phyloP scores from a whole-genome alignment of 2,888 invertebrate genomes.

The Thereva unica region DNA sequence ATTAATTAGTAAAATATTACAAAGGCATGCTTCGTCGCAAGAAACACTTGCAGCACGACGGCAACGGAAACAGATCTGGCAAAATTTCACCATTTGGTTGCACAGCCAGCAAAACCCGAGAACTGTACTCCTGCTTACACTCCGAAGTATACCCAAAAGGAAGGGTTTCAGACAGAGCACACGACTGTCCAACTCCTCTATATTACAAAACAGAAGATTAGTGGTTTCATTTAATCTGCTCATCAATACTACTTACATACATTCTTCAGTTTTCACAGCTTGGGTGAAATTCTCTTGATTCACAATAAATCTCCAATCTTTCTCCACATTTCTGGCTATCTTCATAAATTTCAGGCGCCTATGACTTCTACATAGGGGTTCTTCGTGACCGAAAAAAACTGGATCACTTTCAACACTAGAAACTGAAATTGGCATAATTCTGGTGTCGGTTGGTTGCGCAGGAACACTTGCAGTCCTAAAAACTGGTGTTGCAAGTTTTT shows the following conservation, averaged over 20 bases:
- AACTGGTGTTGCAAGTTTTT: no score
- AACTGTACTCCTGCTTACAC: constrained; percentile 64
- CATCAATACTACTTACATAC: constrained; percentile 50
- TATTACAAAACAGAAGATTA: background rate
- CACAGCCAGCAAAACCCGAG: constrained; percentile 60
- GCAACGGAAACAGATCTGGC: constrained; percentile 62
- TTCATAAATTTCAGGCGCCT: constrained; percentile 61
- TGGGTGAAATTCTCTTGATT: constrained; percentile 67
- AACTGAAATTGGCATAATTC: no score
- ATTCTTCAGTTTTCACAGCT: constrained; percentile 69
- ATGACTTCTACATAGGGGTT: constrained; percentile 54
- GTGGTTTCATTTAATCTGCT: background rate
- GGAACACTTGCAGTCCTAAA: no score
- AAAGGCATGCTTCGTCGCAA: background rate
- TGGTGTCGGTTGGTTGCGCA: no score
- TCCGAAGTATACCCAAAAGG: constrained; percentile 58
- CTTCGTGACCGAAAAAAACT: constrained; percentile 34
- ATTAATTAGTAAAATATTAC: no score
- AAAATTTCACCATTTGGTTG: constrained; percentile 51
- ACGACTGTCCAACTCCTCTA: constrained; percentile 47
- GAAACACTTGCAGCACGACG: constrained; percentile 72
- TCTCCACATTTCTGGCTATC: constrained; percentile 62
- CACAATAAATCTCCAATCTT: constrained; percentile 67
- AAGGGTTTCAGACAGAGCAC: constrained; percentile 59
- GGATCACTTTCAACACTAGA: no score